Evolutionary conservation across 1,140 invertebrate genomes (phyloP), one percentile per base, ranked within the genome.

Genomic region (Drosophila arizonae): DNA sequence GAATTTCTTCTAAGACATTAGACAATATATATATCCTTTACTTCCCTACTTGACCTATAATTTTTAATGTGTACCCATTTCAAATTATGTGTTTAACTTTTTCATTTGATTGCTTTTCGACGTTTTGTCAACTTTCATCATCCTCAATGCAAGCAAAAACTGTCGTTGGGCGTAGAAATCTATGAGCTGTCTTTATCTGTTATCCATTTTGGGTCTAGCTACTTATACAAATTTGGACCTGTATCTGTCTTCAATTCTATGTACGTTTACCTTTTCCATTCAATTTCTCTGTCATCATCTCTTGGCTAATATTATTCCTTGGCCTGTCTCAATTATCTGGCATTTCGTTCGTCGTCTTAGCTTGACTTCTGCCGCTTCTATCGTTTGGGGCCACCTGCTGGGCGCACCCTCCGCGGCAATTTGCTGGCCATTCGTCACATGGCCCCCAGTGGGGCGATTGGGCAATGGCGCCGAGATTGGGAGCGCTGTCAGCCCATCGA

Each of bases 381-480:
- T 54, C 13, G n/a, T 50, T 71, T 33, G 10, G 36, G 60, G 60
- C 48, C 72, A 72, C 69, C 69, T 60, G 63, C 69, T 68, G 64
- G 54, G 68, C 21, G 33, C 56, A 58, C 57, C 72, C 56, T 65
- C 28, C 8, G 21, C 28, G 28, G 28, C 69, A 65, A 72, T 68
- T 64, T 74, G 46, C 57, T 62, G 52, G 39, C 51, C 57, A 30
- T 57, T 57, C 24, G 50, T 63, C 36, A 36, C 45, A 39, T 73
- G 21, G 45, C 67, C 46, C 39, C 58, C 13, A 52, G 28, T 57
- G 33, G 51, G 54, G 51, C 41, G 72, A 82, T 46, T 15, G 43
- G 43, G 17, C 43, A 46, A 46, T 84, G 80, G 80, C 80, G 80
- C 80, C 80, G 80, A n/a, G 71, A 68, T 78, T 48, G 50, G 66